phyloP scores from a whole-genome alignment of 2,113 vertebrate species.

The Gobiocypris rarus region DNA sequence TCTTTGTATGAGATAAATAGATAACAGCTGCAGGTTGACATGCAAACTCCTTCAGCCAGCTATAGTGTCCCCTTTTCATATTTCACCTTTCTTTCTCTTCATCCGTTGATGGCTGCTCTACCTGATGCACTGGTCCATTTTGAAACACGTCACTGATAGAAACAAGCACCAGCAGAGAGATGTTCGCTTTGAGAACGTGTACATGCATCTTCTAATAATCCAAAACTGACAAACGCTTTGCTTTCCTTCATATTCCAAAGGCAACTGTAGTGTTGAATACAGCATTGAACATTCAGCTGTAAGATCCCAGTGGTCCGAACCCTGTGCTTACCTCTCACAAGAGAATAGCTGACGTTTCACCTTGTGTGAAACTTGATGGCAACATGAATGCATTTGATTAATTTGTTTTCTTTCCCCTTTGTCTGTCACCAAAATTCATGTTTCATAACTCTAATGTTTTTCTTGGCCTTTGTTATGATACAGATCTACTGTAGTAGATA shows the following conservation, averaged over 20 bases:
- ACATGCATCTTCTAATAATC: constrained; percentile 9
- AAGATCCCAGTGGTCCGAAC: constrained; percentile 45
- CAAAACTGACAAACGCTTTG: constrained; percentile 38
- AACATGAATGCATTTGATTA: constrained; percentile 31
- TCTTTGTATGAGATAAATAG: background rate
- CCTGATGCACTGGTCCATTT: background rate
- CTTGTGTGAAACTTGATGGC: constrained; percentile 59
- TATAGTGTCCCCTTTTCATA: background rate
- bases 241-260: constrained; percentile 47
- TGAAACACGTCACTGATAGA: background rate
- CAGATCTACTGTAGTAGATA: constrained; percentile 58
- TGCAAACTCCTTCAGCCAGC: constrained; percentile 7
- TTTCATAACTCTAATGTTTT: constrained; percentile 56
- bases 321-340: constrained; percentile 61
- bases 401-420: constrained; percentile 33
- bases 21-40: constrained; percentile 8
- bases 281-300: constrained; percentile 24
- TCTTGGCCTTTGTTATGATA: constrained; percentile 56
- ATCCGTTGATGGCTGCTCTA: background rate
- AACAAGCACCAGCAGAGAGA: constrained; percentile 61
- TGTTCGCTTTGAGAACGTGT: constrained; percentile 21
- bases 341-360: constrained; percentile 48
- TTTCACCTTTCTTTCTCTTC: background rate
- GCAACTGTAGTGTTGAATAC: constrained; percentile 25
- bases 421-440: constrained; percentile 53